Conservation (phyloP, 2,797 vertebrate genomes). For the Hephaestus fuliginosus region DNA sequence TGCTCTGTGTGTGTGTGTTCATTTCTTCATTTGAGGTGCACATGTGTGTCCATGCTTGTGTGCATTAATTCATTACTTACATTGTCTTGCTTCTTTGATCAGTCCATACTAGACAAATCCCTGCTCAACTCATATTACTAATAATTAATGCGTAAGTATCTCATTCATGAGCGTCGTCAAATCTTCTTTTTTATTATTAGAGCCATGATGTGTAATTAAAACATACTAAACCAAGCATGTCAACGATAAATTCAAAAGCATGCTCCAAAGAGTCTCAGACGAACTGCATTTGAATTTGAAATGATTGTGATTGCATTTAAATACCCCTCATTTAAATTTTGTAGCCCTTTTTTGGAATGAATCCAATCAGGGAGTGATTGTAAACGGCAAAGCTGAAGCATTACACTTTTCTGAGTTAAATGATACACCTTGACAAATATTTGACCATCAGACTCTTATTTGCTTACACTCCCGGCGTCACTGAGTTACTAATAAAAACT, state of each 20-base stretch:
- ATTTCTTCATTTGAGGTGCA: background rate
- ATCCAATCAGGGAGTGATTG: slow-evolving; percentile 32
- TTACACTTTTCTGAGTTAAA: slow-evolving; percentile 14
- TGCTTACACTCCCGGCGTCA: slow-evolving; percentile 5
- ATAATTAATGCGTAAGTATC: slow-evolving; percentile 26
- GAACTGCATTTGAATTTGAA: slow-evolving; percentile 56
- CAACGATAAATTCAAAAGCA: slow-evolving; percentile 29
- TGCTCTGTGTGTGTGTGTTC: slow-evolving; percentile 22
- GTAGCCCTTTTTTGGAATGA: slow-evolving; percentile 36
- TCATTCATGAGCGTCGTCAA: slow-evolving; percentile 14
- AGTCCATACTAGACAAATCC: background rate
- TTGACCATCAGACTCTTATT: slow-evolving; percentile 19
- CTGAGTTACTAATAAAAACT: background rate
- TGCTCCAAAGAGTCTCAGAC: background rate
- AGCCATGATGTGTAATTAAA: slow-evolving; percentile 36
- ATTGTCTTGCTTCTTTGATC: slow-evolving; percentile 18
- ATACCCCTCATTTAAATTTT: slow-evolving; percentile 40
- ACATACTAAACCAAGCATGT: slow-evolving; percentile 21
- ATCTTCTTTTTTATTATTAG: slow-evolving; percentile 22
- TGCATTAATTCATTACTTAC: slow-evolving; percentile 11
- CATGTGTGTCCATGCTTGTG: background rate
- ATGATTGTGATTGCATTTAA: slow-evolving; percentile 58
- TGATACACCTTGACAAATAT: slow-evolving; percentile 22
- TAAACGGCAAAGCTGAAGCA: slow-evolving; percentile 25
- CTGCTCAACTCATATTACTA: slow-evolving; percentile 20